These are phyloP conservation scores for Mastacembelus armatus DNA, from an alignment of 2,797 vertebrate genomes.

Conservation along the genomic window DNA sequence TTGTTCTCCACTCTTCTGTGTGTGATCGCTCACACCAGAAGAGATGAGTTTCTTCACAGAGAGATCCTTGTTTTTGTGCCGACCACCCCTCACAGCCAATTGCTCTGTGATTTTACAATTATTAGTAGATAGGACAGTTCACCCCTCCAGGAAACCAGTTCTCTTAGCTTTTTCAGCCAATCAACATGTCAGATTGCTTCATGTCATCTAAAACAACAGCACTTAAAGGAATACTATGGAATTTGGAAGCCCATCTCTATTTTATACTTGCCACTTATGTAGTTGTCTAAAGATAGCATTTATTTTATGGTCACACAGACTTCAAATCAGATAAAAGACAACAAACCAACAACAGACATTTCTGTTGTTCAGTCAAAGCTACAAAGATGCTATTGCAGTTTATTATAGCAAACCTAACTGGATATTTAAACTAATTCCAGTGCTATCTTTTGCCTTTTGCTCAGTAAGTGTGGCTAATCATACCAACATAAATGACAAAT, in stretches of 20 bases:
- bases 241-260: slow-evolving; percentile 16
- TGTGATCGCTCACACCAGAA: slow-evolving; percentile 9
- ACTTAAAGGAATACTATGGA: slow-evolving; percentile 35
- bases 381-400: not conserved
- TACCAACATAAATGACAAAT: no score
- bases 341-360: not conserved
- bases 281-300: slow-evolving; percentile 12
- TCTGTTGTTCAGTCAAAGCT: not conserved
- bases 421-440: not conserved
- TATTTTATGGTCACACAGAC: not conserved
- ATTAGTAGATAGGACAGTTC: slow-evolving; percentile 62
- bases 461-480: no score
- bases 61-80: slow-evolving; percentile 50
- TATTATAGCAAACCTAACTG: not conserved
- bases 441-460: not conserved
- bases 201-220: slow-evolving; percentile 39
- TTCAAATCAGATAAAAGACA: not conserved
- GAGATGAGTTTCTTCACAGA: slow-evolving; percentile 44
- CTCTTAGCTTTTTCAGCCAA: slow-evolving; percentile 57
- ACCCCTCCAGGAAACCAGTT: slow-evolving; percentile 70
- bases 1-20: not conserved
- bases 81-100: slow-evolving; percentile 55
- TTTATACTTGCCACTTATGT: slow-evolving; percentile 13
- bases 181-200: slow-evolving; percentile 62
- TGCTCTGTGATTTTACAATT: slow-evolving; percentile 78